These are phyloP conservation scores for Drosophila setosimentum DNA, from an alignment of 2,888 invertebrate species.

Conservation along the genomic window DNA sequence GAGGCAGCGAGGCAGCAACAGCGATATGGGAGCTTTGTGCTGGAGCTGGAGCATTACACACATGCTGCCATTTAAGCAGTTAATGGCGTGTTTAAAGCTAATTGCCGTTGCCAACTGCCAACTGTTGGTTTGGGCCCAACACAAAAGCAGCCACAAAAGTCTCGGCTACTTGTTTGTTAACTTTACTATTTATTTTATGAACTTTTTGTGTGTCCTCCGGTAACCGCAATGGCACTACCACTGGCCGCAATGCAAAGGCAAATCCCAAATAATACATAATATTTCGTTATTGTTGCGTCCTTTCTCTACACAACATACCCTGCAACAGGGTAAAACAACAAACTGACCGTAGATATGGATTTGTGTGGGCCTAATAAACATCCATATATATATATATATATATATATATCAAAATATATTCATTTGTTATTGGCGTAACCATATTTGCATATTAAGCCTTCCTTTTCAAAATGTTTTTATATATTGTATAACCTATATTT, in stretches of 20 bases:
- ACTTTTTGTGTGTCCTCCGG: slow-evolving; percentile 52
- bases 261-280: slow-evolving; percentile 47
- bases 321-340: background rate
- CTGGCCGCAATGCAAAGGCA: slow-evolving; percentile 31
- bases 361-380: background rate
- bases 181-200: slow-evolving; percentile 76
- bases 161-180: slow-evolving; percentile 71
- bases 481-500: background rate
- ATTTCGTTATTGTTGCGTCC: slow-evolving; percentile 22
- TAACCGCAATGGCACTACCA: slow-evolving; percentile 18
- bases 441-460: background rate
- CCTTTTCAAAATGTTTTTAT: background rate
- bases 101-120: slow-evolving; percentile 65
- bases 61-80: slow-evolving; percentile 78
- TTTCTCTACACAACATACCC: background rate
- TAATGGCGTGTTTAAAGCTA: slow-evolving; percentile 80
- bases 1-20: background rate
- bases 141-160: slow-evolving; percentile 33
- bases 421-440: background rate
- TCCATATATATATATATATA: background rate
- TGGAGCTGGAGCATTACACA: slow-evolving; percentile 43
- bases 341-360: slow-evolving; percentile 5
- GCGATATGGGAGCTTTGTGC: slow-evolving; percentile 11
- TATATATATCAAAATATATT: background rate
- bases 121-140: slow-evolving; percentile 16